Base-by-base conservation (phyloP, 1,140 invertebrate species). In the Zophobas morio region DNA sequence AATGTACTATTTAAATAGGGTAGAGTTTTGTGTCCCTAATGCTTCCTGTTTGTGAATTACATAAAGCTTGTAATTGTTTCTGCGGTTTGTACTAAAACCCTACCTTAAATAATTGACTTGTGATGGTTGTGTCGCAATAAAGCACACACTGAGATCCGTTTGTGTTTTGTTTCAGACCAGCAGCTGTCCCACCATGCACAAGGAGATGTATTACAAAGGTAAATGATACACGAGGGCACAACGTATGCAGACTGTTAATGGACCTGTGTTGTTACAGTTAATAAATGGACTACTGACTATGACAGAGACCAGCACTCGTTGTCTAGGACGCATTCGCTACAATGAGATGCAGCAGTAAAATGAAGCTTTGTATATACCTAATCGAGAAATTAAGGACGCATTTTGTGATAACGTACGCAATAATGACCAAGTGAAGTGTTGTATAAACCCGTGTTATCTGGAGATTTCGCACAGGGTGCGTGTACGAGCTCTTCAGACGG, bases 151-250 rank as follows among this genome's bases (percentile, higher is more conserved):
- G 57, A 63, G 39, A 36, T 74, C 53, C 56, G 37, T 72, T n/a
- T 5, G 51, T 71, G 78, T 78, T 81, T 81, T 84, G 78, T 88
- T 88, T 79, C 86, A 92, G 90, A 89, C 89, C 81, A 88, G 89
- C 74, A 90, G 89, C 82, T 93, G 92, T 87, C 91, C 91, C 49
- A 90, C 91, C 77, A 93, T 93, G 92, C 90, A 91, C 80, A 91
- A 91, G 87, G 90, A 93, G 83, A 92, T 92, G 90, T 91, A 91
- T 81, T 93, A 93, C 85, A 90, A 87, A 90, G 90, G 90, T 91
- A 88, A 87, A 70, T 77, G 51, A 79, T 79, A 82, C 74, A 76
- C 70, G 49, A 72, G 49, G 72, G 71, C 47, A 5, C 46, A 34
- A 70, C 60, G 73, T 60, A 80, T 78, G 75, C 77, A 77, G 60